Evolutionary conservation across 1,140 invertebrate species (phyloP), one percentile per base, ranked within the genome.

Genomic region (Zaprionus camerounensis): DNA sequence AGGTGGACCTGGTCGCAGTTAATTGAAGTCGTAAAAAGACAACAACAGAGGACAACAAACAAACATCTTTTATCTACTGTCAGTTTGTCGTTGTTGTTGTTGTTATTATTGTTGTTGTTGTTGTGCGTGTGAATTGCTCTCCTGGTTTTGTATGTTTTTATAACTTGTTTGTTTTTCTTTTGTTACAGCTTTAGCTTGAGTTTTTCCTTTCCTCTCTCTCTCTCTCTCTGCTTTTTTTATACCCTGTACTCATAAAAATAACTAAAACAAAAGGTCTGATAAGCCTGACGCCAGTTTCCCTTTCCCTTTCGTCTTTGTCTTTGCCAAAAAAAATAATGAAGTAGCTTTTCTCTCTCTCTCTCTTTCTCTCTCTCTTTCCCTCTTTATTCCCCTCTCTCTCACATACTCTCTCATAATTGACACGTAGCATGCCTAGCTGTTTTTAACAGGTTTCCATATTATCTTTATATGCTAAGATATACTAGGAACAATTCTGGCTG

Each of bases 1-100:
- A 74, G 34, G 55, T 61, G 83, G 73, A 87, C 72, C 82, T 82
- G 84, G 77, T 75, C 72, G 81, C 84, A 78, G 81, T 87, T 87
- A 87, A 87, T 87, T 87, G 84, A 87, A 88, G 85, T 88, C 84
- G 72, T 87, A 87, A 87, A 87, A 87, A 88, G 62, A 61, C 62
- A 77, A 66, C 74, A 87, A 87, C 77, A 70, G 80, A 80, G 72
- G 64, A 86, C 78, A 82, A 76, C 79, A 69, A 53, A 44, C 72
- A 86, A 82, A 87, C 83, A 80, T 82, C 83, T 86, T 75, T 86
- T 86, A 86, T 87, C 82, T 72, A 80, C 59, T 64, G 53, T 22
- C 26, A 26, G n/a, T 17, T 61, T 55, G 41, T 59, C 51, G 22
- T n/a, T 62, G n/a, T n/a, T 62, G 38, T 36, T 73, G 36, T 64